Evolutionary conservation across 2,888 invertebrate species (phyloP), one percentile per base, ranked within the genome.

Genomic region (Melieria picta): DNA sequence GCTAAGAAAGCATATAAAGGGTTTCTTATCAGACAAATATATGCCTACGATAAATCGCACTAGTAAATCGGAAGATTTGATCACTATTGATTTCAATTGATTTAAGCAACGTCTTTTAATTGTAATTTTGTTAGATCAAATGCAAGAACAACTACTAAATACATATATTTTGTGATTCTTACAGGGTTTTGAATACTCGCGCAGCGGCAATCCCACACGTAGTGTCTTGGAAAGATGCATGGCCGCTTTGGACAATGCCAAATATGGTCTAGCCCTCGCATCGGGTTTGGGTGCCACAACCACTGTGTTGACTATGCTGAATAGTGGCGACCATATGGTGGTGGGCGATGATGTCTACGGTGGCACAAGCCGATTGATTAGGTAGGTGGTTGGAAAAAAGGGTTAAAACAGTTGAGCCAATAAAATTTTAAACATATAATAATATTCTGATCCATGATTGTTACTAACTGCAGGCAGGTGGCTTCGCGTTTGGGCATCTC

Each of bases 311-410:
- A 90, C 93, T 52, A 87, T 97, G 78, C 88, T 99, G 7, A 91
- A 90, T 76, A 80, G 89, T 73, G 99, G 98, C 0, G 99, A 99
- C 84, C 97, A 99, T 83, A 89, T 99, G 10, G 86, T 99, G 58
- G 92, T 93, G 80, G 92, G 94, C 73, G 96, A 98, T 85, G 99
- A 99, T 87, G 90, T 98, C 4, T 99, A 99, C 82, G 99, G 99
- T 67, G 99, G 98, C 42, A 96, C 96, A 0, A 94, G 94, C 82
- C 90, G 97, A 78, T 83, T 92, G 82, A 92, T 92, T 83, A 90
- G 92, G 80, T 89, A 89, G 57, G 55, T 45, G 64, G 64, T 13
- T 50, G 64, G 45, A 65, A 50, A 55, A 55, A 43, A 52, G 45
- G 55, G 43, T 43, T 65, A 55, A 5, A 55, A 43, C 46, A 16